These are phyloP conservation scores for Griposia aprilina DNA, from an alignment of 2,888 invertebrate species.

Conservation along the genomic window DNA sequence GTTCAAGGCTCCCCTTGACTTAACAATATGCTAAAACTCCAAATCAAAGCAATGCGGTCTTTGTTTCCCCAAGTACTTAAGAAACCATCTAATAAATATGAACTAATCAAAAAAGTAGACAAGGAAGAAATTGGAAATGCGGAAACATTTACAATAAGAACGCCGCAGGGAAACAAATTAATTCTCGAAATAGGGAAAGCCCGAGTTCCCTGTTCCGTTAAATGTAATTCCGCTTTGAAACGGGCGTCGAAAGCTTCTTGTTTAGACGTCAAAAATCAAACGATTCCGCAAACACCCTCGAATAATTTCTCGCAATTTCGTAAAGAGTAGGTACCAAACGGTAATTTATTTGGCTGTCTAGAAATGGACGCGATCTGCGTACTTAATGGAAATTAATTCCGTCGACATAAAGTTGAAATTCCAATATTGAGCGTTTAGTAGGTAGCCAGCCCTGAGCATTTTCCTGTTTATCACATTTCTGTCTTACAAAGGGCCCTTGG, in stretches of 20 bases:
- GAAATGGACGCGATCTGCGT: constrained; percentile 59
- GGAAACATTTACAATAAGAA: constrained; percentile 60
- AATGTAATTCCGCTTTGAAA: constrained; percentile 62
- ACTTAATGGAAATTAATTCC: constrained; percentile 59
- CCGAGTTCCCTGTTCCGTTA: constrained; percentile 48
- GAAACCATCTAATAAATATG: constrained; percentile 38
- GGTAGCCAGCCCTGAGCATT: constrained; percentile 69
- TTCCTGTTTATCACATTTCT: constrained; percentile 80
- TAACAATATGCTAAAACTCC: not conserved
- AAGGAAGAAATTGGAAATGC: constrained; percentile 53
- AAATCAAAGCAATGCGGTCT: not conserved
- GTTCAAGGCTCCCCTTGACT: no score
- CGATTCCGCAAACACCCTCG: constrained; percentile 34
- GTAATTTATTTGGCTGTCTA: constrained; percentile 67
- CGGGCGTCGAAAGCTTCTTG: constrained; percentile 51
- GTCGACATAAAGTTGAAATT: constrained; percentile 50
- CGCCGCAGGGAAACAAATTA: constrained; percentile 64
- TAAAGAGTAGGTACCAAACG: constrained; percentile 39
- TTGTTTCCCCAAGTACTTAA: constrained; percentile 7
- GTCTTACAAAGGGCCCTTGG: constrained; percentile 70
- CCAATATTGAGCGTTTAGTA: constrained; percentile 44
- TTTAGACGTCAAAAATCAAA: constrained; percentile 62
- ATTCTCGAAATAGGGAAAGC: constrained; percentile 59
- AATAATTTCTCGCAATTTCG: constrained; percentile 54
- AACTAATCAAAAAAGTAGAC: constrained; percentile 59